Evolutionary conservation across 2,888 invertebrate genomes (phyloP).

Genomic region (Tenthredo livida): DNA sequence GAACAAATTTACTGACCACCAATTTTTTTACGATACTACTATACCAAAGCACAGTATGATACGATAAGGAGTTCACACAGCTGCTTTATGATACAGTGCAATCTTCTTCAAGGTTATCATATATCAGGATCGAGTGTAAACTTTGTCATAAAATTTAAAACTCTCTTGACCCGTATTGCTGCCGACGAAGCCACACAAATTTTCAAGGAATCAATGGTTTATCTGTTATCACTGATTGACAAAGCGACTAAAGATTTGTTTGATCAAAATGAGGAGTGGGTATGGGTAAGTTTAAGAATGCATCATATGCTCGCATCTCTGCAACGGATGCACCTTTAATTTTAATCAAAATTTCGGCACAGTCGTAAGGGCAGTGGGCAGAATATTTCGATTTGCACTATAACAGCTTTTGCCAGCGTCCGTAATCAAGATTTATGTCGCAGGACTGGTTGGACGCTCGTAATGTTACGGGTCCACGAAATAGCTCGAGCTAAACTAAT

Average conservation of each 20-base stretch:
- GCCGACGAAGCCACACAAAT: not conserved
- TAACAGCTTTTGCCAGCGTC: not conserved
- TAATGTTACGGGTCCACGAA: not conserved
- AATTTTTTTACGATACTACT: not conserved
- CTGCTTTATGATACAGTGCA: not conserved
- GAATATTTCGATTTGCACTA: conserved; percentile 29
- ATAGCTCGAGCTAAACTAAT: conserved; percentile 31
- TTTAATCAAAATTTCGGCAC: not conserved
- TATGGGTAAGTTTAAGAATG: too few relatives aligned
- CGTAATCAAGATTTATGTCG: conserved; percentile 32
- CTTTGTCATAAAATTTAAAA: not conserved
- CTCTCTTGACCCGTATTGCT: not conserved
- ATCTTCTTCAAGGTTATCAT: not conserved
- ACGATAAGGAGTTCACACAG: conserved; percentile 7
- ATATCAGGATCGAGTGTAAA: not conserved
- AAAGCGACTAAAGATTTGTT: not conserved
- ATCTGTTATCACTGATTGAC: not conserved
- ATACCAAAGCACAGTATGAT: not conserved
- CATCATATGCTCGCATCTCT: not conserved
- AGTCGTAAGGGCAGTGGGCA: not conserved
- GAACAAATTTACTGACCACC: not conserved
- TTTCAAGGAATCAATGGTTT: not conserved
- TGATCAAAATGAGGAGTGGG: not conserved
- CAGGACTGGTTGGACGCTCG: conserved; percentile 1
- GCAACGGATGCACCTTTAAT: not conserved